Percentiles rank a stretch among this genome's conserved stretches.
phyloP scores from a whole-genome alignment of 2,113 vertebrate genomes.

The Ctenomys sociabilis region DNA sequence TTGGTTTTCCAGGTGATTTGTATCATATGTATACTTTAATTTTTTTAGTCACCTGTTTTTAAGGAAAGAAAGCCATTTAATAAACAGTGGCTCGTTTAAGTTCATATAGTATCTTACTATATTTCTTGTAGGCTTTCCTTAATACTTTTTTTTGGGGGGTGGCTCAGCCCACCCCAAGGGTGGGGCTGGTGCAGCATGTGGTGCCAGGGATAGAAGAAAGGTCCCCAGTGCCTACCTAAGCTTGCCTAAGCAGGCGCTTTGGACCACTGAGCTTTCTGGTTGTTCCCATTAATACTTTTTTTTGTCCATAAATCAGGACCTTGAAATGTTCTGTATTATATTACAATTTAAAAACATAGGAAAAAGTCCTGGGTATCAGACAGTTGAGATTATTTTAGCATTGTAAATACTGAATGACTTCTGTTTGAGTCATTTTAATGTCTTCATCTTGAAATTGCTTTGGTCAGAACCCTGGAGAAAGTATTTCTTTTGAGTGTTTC shows the following conservation, averaged over 20 bases:
- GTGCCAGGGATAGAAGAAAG: no score
- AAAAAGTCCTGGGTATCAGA: background rate
- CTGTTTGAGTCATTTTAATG: background rate
- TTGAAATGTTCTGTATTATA: background rate
- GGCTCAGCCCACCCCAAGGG: no score
- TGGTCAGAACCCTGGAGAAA: background rate
- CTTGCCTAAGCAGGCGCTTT: no score
- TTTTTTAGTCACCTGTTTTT: background rate
- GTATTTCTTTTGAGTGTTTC: background rate
- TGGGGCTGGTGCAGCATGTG: no score
- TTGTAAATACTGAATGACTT: conserved; percentile 19
- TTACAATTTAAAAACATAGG: background rate
- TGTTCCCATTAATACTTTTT: no score
- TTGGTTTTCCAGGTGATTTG: conserved; percentile 44
- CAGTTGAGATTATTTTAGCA: conserved; percentile 27
- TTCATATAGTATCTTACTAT: background rate
- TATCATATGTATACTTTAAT: background rate
- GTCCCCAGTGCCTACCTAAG: no score
- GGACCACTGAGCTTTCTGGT: no score
- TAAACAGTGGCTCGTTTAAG: background rate
- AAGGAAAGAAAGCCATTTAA: background rate
- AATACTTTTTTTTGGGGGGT: background rate
- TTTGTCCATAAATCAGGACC: background rate
- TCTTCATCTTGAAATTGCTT: background rate
- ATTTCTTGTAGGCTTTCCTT: background rate